Conservation (phyloP, 1,140 invertebrate genomes). For the Trachymyrmex cornetzi region DNA sequence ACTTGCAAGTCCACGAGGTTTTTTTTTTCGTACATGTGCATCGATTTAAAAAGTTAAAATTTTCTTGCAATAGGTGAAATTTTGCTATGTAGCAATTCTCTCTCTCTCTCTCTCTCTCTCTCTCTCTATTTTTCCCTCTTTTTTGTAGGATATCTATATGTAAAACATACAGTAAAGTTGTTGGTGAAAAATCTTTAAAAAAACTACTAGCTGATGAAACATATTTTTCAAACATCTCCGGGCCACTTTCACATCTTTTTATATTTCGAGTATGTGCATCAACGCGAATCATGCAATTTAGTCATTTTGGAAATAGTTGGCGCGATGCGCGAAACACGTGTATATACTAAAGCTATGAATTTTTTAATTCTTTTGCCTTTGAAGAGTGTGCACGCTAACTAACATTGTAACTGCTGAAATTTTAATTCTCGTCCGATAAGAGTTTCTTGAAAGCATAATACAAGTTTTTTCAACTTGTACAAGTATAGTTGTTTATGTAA, state of each 20-base stretch:
- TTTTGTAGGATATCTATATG: neutral
- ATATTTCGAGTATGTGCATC: neutral
- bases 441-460: neutral
- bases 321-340: neutral
- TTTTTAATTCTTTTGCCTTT: neutral
- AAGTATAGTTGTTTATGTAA: neutral
- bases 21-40: neutral
- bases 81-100: neutral
- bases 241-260: constrained; percentile 9
- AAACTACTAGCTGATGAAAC: constrained; percentile 1
- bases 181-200: constrained; percentile 2
- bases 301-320: neutral
- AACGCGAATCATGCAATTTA: neutral
- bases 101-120: neutral
- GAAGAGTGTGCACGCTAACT: neutral
- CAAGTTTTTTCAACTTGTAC: neutral
- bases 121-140: neutral
- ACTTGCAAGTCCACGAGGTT: neutral
- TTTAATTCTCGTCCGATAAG: neutral
- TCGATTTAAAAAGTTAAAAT: constrained; percentile 30
- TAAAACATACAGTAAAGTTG: constrained; percentile 22
- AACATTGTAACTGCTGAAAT: neutral
- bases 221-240: constrained; percentile 31
- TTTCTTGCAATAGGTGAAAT: neutral
- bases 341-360: neutral